Evolutionary conservation across 2,113 vertebrate species (phyloP).

Genomic region (Oplegnathus fasciatus): DNA sequence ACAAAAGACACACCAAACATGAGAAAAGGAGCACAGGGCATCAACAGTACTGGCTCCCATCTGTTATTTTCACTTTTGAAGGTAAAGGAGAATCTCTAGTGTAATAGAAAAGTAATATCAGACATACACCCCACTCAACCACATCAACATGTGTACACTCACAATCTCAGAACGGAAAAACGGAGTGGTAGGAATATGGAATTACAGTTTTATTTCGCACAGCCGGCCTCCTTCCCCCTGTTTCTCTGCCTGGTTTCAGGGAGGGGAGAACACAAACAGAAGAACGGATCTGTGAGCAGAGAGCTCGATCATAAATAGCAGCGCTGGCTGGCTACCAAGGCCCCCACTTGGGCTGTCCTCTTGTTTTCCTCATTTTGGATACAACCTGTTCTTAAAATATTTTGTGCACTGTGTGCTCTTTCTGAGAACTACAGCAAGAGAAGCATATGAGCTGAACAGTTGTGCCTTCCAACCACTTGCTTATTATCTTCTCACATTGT

Average conservation of each 20-base stretch:
- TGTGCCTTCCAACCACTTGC: conserved; percentile 2
- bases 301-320: conserved; percentile 73
- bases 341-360: conserved; percentile 40
- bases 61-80: not conserved
- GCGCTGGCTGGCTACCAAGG: conserved; percentile 70
- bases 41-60: not conserved
- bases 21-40: not conserved
- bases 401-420: conserved; percentile 12
- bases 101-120: not conserved
- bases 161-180: not conserved
- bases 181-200: conserved; percentile 26
- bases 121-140: not conserved
- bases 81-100: not conserved
- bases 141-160: not conserved
- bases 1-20: no score
- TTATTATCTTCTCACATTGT: conserved; percentile 19
- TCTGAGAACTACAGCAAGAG: conserved; percentile 25
- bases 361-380: conserved; percentile 53
- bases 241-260: conserved; percentile 35
- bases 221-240: conserved; percentile 33
- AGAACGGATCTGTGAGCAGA: conserved; percentile 33
- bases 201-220: conserved; percentile 24
- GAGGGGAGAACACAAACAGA: conserved; percentile 61
- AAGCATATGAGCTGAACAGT: not conserved
- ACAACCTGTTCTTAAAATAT: conserved; percentile 69